Evolutionary conservation across 53 echinoderm and acorn worm genomes (phyloP), one percentile per base, ranked within the genome.

Genomic region (Holothuria scabra): DNA sequence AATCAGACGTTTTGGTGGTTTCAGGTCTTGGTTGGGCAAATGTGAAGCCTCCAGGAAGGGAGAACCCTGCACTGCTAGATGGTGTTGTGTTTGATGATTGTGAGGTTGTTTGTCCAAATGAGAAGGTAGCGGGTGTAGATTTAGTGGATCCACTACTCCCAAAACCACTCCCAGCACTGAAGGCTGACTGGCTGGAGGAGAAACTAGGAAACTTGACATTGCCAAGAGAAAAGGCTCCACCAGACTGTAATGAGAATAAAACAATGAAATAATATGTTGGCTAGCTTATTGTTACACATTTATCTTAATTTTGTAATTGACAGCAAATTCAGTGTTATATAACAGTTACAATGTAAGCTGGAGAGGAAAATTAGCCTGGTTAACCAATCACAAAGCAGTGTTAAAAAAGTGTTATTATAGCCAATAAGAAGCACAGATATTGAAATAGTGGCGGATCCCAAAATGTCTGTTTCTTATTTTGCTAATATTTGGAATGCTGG

Each of bases 161-260:
- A 29, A 11, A 41, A 4, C 41, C 41, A 41, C 41, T 30, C 14
- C 84, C 84, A 56, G 59, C 67, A 84, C 68, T 59, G 70, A 68
- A 84, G 4, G 68, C 84, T 24, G 83, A 83, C 4, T 56, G 21
- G 44, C 10, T 67, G 16, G 64, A 49, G 8, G 46, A 65, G 83
- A 64, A 64, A 25, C 48, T 14, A 65, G 44, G 41, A 8, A 26
- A 7, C 21, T 28, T 67, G 11, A 66, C 38, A 37, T 23, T 28
- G 29, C 46, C 65, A 8, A 30, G 26, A 28, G 41, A 28, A 12
- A 37, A 19, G 28, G 28, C 32, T 6, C 33, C 46, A 16, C 49
- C 29, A 9, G 11, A 31, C 11, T 25, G 44, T 26, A 28, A 24
- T 30, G 28, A 67, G 28, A 31, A 67, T 19, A 31, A 31, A 29